Evolutionary conservation across 2,113 vertebrate species (phyloP), one percentile per base, ranked within the genome.

Genomic region (Vireo altiloquus): DNA sequence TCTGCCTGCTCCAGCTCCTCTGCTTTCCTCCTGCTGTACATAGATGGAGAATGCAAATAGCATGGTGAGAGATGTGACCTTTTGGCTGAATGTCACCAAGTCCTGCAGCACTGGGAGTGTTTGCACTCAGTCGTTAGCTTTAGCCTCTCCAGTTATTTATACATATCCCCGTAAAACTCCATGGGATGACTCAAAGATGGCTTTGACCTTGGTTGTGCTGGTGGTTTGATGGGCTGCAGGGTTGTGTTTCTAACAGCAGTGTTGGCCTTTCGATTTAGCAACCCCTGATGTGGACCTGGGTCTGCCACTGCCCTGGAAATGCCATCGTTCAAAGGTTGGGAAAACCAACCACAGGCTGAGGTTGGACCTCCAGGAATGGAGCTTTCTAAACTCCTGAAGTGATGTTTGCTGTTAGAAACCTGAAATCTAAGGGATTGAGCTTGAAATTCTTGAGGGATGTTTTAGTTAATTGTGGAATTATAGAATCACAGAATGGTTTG

Each of bases 1-100:
- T 6, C 64, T 24, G 39, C 88, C 47, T 69, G 60, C 75, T 88
- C 59, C 68, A 17, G 90, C 74, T 83, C 79, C 76, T 88, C 15
- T 60, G 79, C 92, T 90, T 87, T 64, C 40, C 49, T 89, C 35
- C 87, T 93, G 72, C 79, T 40, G 88, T 33, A 49, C 56, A 64
- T 27, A 64, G 87, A 95, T 94, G 91, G 92, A 46, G 86, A 96
- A 96, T 92, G 94, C 96, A 96, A 97, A 96, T 96, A 94, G 80
- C 95, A 94, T 52, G 17, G 4, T 33, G 93, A 95, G 94, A 79
- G 91, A 50, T 71, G 52, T 89, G 95, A 96, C 94, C 96, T 97
- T 96, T 97, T 86, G 93, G 85, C 90, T 96, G 96, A 95, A 96
- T 97, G 94, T 96, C 94, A 94, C 94, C 85, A 80, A 92, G 92